Conservation (phyloP, 2,888 invertebrate species). For the Xestia rhomboidea region DNA sequence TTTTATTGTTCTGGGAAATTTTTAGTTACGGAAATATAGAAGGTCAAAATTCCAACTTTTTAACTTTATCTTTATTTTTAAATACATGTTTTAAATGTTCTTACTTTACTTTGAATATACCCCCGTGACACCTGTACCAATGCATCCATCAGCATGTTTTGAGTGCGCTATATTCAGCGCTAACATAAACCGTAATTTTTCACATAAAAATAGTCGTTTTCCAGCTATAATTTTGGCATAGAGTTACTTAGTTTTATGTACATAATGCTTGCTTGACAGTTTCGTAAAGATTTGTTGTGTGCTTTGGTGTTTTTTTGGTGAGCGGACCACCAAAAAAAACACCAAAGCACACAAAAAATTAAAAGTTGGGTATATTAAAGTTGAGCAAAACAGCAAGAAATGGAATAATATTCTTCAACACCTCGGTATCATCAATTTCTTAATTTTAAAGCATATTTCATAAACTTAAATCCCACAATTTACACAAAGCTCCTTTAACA, state of each 20-base stretch:
- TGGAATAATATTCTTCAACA: not conserved
- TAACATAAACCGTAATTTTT: not conserved
- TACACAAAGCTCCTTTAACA: not conserved
- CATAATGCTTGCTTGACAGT: not conserved
- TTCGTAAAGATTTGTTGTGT: too few relatives aligned
- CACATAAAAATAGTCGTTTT: not conserved
- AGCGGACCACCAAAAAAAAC: too few relatives aligned
- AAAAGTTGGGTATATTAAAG: not conserved
- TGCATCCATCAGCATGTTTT: too few relatives aligned
- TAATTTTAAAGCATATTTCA: slow-evolving; percentile 13
- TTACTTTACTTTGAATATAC: too few relatives aligned
- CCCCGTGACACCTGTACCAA: too few relatives aligned
- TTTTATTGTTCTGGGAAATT: too few relatives aligned
- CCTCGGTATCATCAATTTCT: not conserved
- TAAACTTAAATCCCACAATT: slow-evolving; percentile 11
- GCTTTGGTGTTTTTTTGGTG: too few relatives aligned
- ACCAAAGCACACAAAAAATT: not conserved
- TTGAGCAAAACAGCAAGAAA: not conserved
- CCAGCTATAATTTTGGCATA: not conserved
- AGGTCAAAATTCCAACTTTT: not conserved
- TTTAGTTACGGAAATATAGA: not conserved
- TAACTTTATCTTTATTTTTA: too few relatives aligned
- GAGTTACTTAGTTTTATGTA: not conserved
- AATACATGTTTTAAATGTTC: too few relatives aligned
- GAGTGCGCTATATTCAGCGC: too few relatives aligned